phyloP scores from a whole-genome alignment of 2,888 invertebrate species.

The Plebejus argus region DNA sequence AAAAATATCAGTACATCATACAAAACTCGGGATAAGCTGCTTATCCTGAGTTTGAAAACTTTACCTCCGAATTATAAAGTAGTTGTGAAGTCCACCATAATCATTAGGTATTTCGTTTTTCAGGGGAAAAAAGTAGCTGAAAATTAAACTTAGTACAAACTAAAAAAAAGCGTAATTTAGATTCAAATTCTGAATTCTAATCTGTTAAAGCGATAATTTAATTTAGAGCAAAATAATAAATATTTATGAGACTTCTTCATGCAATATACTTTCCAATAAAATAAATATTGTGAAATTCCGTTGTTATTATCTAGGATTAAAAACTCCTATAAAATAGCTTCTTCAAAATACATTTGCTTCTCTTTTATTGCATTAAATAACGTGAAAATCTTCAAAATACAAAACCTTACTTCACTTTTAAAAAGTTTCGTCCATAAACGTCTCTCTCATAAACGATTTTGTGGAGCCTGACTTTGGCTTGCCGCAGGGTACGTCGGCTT shows the following conservation, averaged over 20 bases:
- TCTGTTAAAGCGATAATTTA: not conserved
- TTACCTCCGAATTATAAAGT: too few species aligned
- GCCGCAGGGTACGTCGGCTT: not conserved
- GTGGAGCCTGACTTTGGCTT: not conserved
- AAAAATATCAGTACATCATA: too few species aligned
- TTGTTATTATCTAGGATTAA: not conserved
- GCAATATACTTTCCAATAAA: not conserved
- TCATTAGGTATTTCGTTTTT: too few species aligned
- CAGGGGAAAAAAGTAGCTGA: too few species aligned
- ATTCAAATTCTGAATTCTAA: not conserved
- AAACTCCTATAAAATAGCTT: not conserved
- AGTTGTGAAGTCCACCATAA: too few species aligned
- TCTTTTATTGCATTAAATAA: not conserved
- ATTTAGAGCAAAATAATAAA: conserved; percentile 6
- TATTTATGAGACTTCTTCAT: not conserved
- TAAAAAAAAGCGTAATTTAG: not conserved
- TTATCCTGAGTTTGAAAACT: too few species aligned
- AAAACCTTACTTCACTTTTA: not conserved
- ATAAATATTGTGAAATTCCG: not conserved
- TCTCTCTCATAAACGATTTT: not conserved
- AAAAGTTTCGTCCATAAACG: not conserved
- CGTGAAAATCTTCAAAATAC: not conserved
- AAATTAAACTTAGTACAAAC: too few species aligned
- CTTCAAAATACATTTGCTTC: not conserved
- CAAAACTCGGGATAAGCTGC: too few species aligned